phyloP scores from a whole-genome alignment of 2,888 invertebrate species.

The Colletes collaris region DNA sequence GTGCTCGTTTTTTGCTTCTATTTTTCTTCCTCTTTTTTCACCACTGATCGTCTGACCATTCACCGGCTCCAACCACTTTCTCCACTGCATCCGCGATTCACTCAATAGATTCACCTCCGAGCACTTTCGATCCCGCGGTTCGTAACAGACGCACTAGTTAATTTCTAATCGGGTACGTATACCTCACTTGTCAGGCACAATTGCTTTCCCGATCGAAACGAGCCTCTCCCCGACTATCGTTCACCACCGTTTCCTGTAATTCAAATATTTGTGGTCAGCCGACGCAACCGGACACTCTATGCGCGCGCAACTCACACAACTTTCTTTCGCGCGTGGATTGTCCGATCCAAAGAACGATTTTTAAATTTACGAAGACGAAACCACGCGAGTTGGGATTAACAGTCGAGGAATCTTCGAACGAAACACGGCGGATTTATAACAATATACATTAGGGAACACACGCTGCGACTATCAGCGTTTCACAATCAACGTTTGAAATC shows the following conservation, averaged over 20 bases:
- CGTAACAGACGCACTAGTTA: constrained; percentile 30
- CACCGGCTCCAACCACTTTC: constrained; percentile 60
- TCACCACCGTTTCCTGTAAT: constrained; percentile 52
- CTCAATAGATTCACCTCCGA: constrained; percentile 40
- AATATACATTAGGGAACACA: neutral
- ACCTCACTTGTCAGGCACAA: constrained; percentile 6
- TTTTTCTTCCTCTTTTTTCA: neutral
- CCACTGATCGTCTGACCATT: constrained; percentile 53
- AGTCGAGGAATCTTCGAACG: neutral
- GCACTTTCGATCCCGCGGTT: constrained; percentile 49
- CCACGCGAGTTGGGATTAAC: neutral
- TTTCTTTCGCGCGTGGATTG: constrained; percentile 33
- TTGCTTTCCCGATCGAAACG: constrained; percentile 28
- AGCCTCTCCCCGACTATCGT: constrained; percentile 16
- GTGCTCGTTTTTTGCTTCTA: neutral
- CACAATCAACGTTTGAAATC: too few relatives aligned
- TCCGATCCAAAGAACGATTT: too few relatives aligned
- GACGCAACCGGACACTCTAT: constrained; percentile 40
- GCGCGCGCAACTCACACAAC: constrained; percentile 25
- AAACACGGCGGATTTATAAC: neutral
- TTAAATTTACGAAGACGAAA: too few relatives aligned
- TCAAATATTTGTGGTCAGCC: constrained; percentile 52
- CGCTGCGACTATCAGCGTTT: constrained; percentile 12
- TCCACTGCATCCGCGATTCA: constrained; percentile 36
- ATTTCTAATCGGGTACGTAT: constrained; percentile 9